Base-by-base conservation (phyloP, 1,140 invertebrate species). In the Drosophila pallidifrons region DNA sequence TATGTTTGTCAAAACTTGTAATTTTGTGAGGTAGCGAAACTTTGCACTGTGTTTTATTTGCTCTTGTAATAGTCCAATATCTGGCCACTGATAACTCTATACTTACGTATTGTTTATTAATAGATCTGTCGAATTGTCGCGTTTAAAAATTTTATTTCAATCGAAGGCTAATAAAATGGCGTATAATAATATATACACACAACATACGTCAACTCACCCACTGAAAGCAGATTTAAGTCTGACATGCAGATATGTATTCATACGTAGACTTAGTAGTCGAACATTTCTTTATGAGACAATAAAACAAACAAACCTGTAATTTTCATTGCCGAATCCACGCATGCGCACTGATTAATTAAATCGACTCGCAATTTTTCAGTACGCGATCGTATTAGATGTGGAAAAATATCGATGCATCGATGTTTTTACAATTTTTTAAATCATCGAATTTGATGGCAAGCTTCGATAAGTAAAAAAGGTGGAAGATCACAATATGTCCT, bases 291-390 rank as follows among this genome's bases (percentile, higher is more conserved):
- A 59, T 11, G 52, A 10, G 51, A n/a, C 46, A 68, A 45, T 32
- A 55, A 63, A 57, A 32, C 20, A 54, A 60, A 68, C 72, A 61
- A 75, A 75, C 72, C 72, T 70, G 58, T 58, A 63, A 63, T 70
- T 70, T 63, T 74, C 57, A 74, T 74, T 74, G 65, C 71, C 71
- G 49, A 74, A 57, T 74, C 32, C 71, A 68, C 71, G 71, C 65
- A 74, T 61, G 65, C 71, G 71, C 71, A 69, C 55, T 74, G 20
- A 30, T 55, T 54, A 73, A 59, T 73, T 68, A 60, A 52, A 60
- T 73, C 54, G 70, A 46, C 51, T 67, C 11, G 71, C 71, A 74
- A 74, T 69, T 74, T 74, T 74, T 69, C 71, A 69, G 30, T 69
- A 2, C 60, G 38, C 69, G 71, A 68, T 69, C 49, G 64, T 20